Conservation (phyloP, 1,140 invertebrate species). For the Xylocopa sonorina region DNA sequence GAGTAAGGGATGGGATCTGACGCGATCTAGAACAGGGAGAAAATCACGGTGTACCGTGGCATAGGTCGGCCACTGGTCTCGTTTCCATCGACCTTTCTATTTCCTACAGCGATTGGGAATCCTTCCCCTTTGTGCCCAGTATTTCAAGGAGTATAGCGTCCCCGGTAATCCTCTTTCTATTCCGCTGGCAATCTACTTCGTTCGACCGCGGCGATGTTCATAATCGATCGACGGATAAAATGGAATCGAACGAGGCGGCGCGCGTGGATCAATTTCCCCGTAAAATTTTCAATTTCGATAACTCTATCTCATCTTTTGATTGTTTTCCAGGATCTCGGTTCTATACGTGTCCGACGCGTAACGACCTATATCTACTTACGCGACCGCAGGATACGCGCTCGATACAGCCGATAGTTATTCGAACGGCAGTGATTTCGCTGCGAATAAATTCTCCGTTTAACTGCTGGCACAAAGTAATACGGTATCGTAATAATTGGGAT, state of each 20-base stretch:
- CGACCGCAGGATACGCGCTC: not conserved
- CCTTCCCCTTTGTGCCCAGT: conserved; percentile 33
- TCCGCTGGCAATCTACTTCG: conserved; percentile 29
- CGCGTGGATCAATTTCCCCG: conserved; percentile 28
- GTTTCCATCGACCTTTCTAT: conserved; percentile 45
- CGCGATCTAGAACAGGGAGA: conserved; percentile 25
- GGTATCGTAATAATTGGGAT: no score
- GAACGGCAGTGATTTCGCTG: no score
- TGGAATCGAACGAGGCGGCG: not conserved
- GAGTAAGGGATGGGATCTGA: not conserved
- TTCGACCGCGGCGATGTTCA: conserved; percentile 13
- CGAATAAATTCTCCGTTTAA: no score
- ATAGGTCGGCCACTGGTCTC: not conserved
- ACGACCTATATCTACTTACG: not conserved
- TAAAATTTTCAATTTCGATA: conserved; percentile 47
- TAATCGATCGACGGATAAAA: conserved; percentile 42
- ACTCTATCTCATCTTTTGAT: not conserved
- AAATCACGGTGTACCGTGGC: not conserved
- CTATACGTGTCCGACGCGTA: not conserved
- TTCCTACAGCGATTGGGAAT: conserved; percentile 29
- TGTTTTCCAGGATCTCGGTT: not conserved
- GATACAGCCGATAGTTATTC: no score
- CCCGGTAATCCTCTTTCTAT: conserved; percentile 30
- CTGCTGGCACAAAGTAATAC: no score
- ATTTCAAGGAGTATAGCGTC: conserved; percentile 25